These are phyloP conservation scores for Pseudonaja textilis DNA, from an alignment of 2,113 vertebrate genomes.

Conservation along the genomic window DNA sequence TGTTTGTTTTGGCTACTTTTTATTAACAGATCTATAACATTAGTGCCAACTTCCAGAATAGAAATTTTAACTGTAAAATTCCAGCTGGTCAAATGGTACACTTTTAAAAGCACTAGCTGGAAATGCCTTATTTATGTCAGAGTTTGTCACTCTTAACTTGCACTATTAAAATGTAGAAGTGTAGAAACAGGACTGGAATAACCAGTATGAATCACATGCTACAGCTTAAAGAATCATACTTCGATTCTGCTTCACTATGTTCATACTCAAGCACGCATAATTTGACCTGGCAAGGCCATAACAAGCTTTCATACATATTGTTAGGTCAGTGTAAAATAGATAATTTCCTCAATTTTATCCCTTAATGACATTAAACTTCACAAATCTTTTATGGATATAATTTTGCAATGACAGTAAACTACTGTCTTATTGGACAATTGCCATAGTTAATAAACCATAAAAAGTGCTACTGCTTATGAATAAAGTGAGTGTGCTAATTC, in stretches of 20 bases:
- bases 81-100: background rate
- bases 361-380: slow-evolving; percentile 10
- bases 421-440: background rate
- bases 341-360: background rate
- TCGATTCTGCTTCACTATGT: background rate
- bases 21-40: background rate
- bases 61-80: background rate
- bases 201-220: background rate
- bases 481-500: background rate
- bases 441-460: slow-evolving; percentile 10
- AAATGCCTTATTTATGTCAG: background rate
- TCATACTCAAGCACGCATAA: background rate
- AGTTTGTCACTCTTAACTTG: background rate
- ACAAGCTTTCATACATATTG: slow-evolving; percentile 5
- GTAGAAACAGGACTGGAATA: background rate
- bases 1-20: background rate
- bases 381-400: slow-evolving; percentile 10
- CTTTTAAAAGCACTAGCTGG: background rate
- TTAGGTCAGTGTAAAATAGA: slow-evolving; percentile 3
- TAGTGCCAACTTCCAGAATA: background rate
- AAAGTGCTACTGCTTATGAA: background rate
- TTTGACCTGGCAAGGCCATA: background rate
- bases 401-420: slow-evolving; percentile 13
- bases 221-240: background rate
- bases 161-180: background rate